These are phyloP conservation scores for Psittacula echo DNA, from an alignment of 2,797 vertebrate genomes.

Conservation along the genomic window DNA sequence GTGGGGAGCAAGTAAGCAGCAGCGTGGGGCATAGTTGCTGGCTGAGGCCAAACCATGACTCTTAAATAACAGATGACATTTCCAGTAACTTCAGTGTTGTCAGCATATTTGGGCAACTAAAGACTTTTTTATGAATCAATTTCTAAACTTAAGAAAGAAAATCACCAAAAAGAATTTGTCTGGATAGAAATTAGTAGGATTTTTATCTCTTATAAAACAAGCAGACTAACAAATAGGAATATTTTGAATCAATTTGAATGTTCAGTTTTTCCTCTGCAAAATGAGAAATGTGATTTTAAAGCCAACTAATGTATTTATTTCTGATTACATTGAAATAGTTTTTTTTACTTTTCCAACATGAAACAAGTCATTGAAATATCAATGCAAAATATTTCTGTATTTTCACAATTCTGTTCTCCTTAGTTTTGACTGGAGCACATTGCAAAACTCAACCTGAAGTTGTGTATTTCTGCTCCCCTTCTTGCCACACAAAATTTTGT, in stretches of 20 bases:
- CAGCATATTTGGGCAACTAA: not conserved
- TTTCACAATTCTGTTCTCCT: not conserved
- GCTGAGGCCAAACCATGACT: not conserved
- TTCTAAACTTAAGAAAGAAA: not conserved
- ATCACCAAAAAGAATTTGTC: not conserved
- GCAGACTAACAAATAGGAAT: not conserved
- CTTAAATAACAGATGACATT: not conserved
- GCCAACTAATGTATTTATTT: not conserved
- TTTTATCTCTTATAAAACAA: not conserved
- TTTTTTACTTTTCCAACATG: not conserved
- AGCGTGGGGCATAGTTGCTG: rapidly evolving
- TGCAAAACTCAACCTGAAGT: not conserved
- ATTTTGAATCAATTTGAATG: not conserved
- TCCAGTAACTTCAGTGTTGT: not conserved
- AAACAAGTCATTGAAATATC: not conserved
- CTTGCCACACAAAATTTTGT: not conserved
- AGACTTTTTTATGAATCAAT: not conserved
- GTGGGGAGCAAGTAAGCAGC: rapidly evolving
- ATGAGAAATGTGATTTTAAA: not conserved
- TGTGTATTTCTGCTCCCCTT: not conserved
- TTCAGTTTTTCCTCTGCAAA: not conserved
- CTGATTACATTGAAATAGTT: not conserved
- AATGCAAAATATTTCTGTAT: not conserved
- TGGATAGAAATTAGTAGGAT: not conserved
- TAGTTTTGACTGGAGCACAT: not conserved